These are phyloP conservation scores for Otus sunia DNA, from an alignment of 2,113 vertebrate species.

Conservation along the genomic window DNA sequence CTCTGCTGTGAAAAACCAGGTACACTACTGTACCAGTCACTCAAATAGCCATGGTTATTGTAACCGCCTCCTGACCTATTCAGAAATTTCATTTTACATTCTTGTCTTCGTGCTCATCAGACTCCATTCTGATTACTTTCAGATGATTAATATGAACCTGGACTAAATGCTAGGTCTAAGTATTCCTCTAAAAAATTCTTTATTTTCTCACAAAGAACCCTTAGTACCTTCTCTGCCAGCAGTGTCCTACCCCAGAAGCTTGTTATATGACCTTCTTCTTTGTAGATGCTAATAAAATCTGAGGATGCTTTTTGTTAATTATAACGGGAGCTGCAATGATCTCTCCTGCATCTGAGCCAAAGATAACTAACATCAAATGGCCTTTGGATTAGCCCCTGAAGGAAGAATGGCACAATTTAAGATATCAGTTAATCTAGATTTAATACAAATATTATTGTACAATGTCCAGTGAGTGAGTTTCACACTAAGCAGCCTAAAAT, in stretches of 20 bases:
- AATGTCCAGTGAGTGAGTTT: background rate
- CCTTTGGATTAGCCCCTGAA: background rate
- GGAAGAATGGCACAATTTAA: background rate
- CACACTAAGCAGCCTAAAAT: background rate
- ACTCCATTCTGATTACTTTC: background rate
- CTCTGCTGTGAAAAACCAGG: background rate
- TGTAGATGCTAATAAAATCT: background rate
- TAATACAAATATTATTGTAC: background rate
- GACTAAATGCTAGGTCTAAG: background rate
- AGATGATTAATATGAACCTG: background rate
- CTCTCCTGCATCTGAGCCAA: background rate
- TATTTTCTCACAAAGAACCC: background rate
- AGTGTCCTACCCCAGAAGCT: background rate
- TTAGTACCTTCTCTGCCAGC: background rate
- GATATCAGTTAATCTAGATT: background rate
- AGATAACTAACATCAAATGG: background rate
- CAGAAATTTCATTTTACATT: background rate
- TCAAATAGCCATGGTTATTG: background rate
- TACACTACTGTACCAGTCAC: background rate
- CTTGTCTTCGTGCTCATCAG: background rate
- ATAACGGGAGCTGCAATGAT: background rate
- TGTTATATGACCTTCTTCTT: background rate
- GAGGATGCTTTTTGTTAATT: background rate
- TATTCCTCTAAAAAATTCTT: background rate
- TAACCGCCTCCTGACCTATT: background rate